Base-by-base conservation (phyloP, 2,797 vertebrate genomes). In the Crocidura indochinensis region DNA sequence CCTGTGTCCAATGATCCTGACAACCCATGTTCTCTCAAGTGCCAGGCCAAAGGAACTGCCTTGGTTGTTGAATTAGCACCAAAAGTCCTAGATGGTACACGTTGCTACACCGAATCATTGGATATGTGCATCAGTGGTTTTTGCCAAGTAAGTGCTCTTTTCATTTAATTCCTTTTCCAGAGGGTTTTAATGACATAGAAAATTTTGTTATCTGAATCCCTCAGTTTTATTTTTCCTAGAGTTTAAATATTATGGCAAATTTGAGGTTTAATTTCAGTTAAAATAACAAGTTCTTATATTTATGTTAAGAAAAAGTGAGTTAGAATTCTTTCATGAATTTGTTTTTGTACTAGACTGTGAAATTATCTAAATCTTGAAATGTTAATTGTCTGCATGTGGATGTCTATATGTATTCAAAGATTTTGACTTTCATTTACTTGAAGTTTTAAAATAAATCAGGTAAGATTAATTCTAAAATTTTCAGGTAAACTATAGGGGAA, bases 51-150 rank as follows among this genome's bases (percentile, higher is more conserved):
- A 96, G 98, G 96, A 78, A 98, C 97, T 0, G 95, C 98, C 88
- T 96, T 99, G 22, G 94, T 99, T 91, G 98, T 99, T 94, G 99
- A 99, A 95, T 97, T 99, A 88, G 99, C 99, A 0, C 99, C 99
- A 0, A 99, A 99, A 91, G 99, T 99, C 91, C 97, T 99, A 94
- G 99, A 99, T 27, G 99, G 99, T 20, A 99, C 99, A 0, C 98
- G 99, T 8, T 99, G 99, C 96, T 99, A 99, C 96, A 99, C 99
- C 0, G 99, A 99, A 95, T 99, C 99, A 14, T 95, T 99, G 97
- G 99, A 99, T 96, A 99, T 99, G 99, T 99, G 99, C 94, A 99
- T 99, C 97, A 99, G 99, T 53, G 99, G 99, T 71, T 97, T 98
- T 73, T 99, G 99, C 92, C 99, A 99, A 98, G 99, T 99, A 97